Base-by-base conservation (phyloP, 2,888 invertebrate species). In the Cerastis leucographa region DNA sequence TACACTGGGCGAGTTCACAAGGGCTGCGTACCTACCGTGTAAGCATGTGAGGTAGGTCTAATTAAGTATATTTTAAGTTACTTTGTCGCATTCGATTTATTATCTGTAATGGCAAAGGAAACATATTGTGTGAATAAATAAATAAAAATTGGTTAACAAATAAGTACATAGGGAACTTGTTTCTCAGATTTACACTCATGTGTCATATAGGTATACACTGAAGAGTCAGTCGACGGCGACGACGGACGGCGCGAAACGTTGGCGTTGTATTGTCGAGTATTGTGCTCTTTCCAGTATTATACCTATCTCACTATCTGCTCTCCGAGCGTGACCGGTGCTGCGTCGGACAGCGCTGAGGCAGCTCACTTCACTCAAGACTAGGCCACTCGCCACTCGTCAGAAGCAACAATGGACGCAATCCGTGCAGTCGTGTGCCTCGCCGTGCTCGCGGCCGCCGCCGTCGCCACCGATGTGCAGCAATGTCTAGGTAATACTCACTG, bases 381-480 rank as follows among this genome's bases (percentile, higher is more conserved):
- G 42, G 76, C 54, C 70, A 69, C n/a, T 78, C 74, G 66, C 46
- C 56, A 69, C 44, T 78, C 61, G 66, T 40, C 64, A 93, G 91
- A 92, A 91, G 91, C 90, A 88, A 91, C 79, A 80, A 96, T 96
- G 96, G 88, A 91, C 76, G 87, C 91, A 69, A 81, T 89, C 70
- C 90, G 94, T 88, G 90, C 90, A 87, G 89, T 95, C 88, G 93
- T 93, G 92, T 93, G 91, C 84, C 87, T 90, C 74, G 90, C 89
- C 51, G 81, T 94, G 49, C 56, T 94, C 80, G 93, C 93, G 62
- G 67, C 90, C 71, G 90, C 91, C 54, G 89, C 90, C 51, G 68
- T 62, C 67, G 94, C 95, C 83, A 94, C 94, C 11, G 85, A 93
- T 56, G 95, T 96, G 81, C 75, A 89, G 46, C 95, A 95, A 92